Base-by-base conservation (phyloP, 1,140 invertebrate species). In the Drosophila pruinosa region DNA sequence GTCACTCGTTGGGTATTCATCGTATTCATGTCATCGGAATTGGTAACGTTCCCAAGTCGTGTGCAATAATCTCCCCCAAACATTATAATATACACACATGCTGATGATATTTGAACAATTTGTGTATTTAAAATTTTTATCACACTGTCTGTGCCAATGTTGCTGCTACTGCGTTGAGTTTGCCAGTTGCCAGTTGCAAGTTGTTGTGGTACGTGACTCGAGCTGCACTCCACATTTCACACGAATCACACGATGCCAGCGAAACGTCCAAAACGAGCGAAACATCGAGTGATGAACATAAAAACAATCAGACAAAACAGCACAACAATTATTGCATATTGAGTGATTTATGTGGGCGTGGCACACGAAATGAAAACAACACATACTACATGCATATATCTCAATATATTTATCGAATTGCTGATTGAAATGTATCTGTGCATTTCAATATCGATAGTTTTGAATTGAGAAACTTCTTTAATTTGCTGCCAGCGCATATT, bases 151-250 rank as follows among this genome's bases (percentile, higher is more conserved):
- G 54, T 75, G 54, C n/a, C 45, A 8, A 4, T 52, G 24, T 53
- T 53, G 22, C 43, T 39, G 38, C 45, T 68, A 47, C 22, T 61
- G 21, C 15, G n/a, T 48, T 36, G 53, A 58, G 72, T 56, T 79
- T n/a, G n/a, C n/a, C n/a, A n/a, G 36, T 31, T 68, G 64, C 52
- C 50, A 50, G 58, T 36, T 65, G 47, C 47, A 31, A 48, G 22
- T 26, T 54, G 64, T 62, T 56, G 48, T 39, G 4, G 76, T 85
- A 85, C 80, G 80, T 85, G 80, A 81, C 64, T 59, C 26, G 21
- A 14, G 47, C 41, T 43, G 68, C 69, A 80, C 73, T 86, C 76
- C 28, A 79, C 63, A 85, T 74, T 85, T 86, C 81, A 85, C 77
- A 80, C 80, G 80, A 86, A 69, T 47, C 58, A 50, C 47, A 50